Conservation (phyloP, 2,797 vertebrate genomes). For the Sphaeramia orbicularis region DNA sequence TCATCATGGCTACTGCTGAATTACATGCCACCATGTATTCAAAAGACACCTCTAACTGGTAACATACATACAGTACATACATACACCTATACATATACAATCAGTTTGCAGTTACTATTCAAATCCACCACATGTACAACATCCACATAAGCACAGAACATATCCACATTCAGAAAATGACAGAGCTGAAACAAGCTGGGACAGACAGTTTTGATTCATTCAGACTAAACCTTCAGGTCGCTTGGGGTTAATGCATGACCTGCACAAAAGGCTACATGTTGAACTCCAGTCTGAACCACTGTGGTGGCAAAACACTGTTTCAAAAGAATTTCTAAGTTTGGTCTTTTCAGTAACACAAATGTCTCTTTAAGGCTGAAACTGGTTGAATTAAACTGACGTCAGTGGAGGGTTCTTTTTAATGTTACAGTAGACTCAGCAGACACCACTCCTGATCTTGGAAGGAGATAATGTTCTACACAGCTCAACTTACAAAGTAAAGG, state of each 20-base stretch:
- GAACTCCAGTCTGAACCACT: constrained; percentile 31
- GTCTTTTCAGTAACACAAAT: background rate
- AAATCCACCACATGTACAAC: constrained; percentile 66
- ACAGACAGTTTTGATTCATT: constrained; percentile 33
- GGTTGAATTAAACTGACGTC: no score
- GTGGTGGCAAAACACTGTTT: background rate
- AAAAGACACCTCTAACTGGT: constrained; percentile 49
- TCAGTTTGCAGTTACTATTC: constrained; percentile 67
- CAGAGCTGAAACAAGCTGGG: constrained; percentile 25
- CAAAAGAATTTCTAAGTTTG: background rate
- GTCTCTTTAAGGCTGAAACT: background rate
- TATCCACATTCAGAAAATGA: constrained; percentile 55
- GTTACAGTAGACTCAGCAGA: no score
- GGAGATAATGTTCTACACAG: no score
- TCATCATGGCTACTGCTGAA: constrained; percentile 35
- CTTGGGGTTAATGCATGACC: constrained; percentile 33
- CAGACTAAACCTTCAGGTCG: constrained; percentile 30
- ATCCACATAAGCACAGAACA: constrained; percentile 62
- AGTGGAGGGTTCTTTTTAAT: no score
- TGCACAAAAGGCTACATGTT: constrained; percentile 47
- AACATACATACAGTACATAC: constrained; percentile 40
- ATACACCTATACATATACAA: constrained; percentile 67
- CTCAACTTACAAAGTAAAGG: no score
- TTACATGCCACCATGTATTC: constrained; percentile 63
- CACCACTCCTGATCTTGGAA: no score